Base-by-base conservation (phyloP, 2,113 vertebrate species). In the Phaethon lepturus region DNA sequence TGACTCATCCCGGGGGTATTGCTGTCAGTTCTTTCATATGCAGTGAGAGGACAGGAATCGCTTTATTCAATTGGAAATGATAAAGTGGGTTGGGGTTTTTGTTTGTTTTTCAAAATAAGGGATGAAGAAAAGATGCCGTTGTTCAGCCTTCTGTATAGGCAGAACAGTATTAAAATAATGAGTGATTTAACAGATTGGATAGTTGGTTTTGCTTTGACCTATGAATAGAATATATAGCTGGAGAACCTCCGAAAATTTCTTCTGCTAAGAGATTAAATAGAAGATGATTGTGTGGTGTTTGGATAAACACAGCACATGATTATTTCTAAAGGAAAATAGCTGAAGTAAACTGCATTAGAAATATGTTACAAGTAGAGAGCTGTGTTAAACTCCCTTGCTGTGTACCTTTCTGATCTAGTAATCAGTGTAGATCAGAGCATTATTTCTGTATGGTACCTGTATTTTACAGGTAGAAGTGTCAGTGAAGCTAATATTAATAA, bases 161-260 rank as follows among this genome's bases (percentile, higher is more conserved):
- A 19, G 8, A 89, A 45, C 12, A 59, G 3, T 7, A 5, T 59
- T 20, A 64, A 40, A 69, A 44, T 11, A 88, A 31, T n/a, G 60
- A 33, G 0, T n/a, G 10, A 42, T 79, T 44, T n/a, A 67, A 71
- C 7, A 10, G 1, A 13, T 3, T 75, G 9, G 4, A 10, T 50
- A 42, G n/a, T 33, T 58, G 12, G 2, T 12, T 45, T 45, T 1
- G 0, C 58, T 58, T 90, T 82, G 24, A 55, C 23, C 3, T 59
- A 22, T 50, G 8, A 47, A 42, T 26, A 49, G 40, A 40, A 8
- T 10, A 28, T 19, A 7, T 3, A 14, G 11, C 33, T 83, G 29
- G n/a, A 83, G 17, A 50, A 6, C 23, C 3, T 68, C 38, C n/a
- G n/a, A 33, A 64, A 33, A 28, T 53, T 66, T 49, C 3, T 1